Base-by-base conservation (phyloP, 2,888 invertebrate species). In the Lochmaea crataegi region DNA sequence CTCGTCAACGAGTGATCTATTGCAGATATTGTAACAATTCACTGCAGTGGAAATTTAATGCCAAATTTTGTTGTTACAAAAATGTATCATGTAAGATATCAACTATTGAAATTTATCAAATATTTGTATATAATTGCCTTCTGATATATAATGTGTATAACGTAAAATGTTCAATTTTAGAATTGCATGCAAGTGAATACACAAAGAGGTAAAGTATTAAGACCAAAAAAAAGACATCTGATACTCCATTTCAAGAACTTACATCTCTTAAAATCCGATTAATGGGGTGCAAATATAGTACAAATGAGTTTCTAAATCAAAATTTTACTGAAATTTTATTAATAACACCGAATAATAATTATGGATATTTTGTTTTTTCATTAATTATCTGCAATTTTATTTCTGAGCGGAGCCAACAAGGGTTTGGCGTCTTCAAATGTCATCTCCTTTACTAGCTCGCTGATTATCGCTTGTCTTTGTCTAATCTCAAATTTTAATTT, bases 281-380 rank as follows among this genome's bases (percentile, higher is more conserved):
- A 91, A 81, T 98, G 97, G 95, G 95, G 95, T 48, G 95, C 95
- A 16, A 94, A 94, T 82, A 92, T 94, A 80, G 88, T 97, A n/a
- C n/a, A 18, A 92, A 96, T 73, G 93, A 96, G 67, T 94, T 97
- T 86, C 86, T 98, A 45, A 91, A 96, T 80, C 97, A 18, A 0
- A 22, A 45, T 22, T 57, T n/a, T 38, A 67, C 9, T n/a, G 57
- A 65, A 57, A 48, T n/a, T 26, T 69, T 32, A 69, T 67, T 48
- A 32, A 6, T 3, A 45, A 32, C 45, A 66, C 32, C 14, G 41
- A 38, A 64, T 16, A 68, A 68, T 12, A 68, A 6, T 14, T 60
- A 42, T 57, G 38, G 45, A 53, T 58, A 63, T 22, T 60, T n/a
- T 18, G 12, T 57, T 58, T 61, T 66, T 66, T 32, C 14, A 12